Percentiles rank a stretch among this genome's conserved stretches.
These are phyloP conservation scores for Synergus japonicus DNA, from an alignment of 2,888 invertebrate species.

Conservation along the genomic window DNA sequence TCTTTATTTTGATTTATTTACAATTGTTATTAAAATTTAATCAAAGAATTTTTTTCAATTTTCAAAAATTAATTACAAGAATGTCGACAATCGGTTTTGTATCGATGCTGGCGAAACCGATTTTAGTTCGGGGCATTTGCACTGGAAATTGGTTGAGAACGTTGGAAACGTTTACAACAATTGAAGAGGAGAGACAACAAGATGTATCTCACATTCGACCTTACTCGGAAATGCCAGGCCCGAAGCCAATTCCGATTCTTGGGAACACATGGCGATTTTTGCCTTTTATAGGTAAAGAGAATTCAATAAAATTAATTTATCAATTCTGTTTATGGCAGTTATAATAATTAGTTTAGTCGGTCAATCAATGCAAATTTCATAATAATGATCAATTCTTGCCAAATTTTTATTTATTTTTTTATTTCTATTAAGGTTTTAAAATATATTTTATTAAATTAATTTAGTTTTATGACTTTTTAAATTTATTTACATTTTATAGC, in stretches of 20 bases:
- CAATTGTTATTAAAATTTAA: not conserved
- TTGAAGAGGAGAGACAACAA: conserved; percentile 45
- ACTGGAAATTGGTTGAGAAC: conserved; percentile 31
- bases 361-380: not conserved
- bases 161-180: conserved; percentile 48
- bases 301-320: not conserved
- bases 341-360: no score
- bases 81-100: conserved; percentile 20
- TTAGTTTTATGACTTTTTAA: no score
- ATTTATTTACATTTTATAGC: no score
- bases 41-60: not conserved
- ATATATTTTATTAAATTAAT: no score
- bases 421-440: not conserved
- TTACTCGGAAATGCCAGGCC: conserved; percentile 86
- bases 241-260: conserved; percentile 84
- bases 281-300: conserved; percentile 81
- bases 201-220: conserved; percentile 65
- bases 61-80: not conserved
- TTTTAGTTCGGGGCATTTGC: conserved; percentile 17
- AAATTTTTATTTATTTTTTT: conserved; percentile 25
- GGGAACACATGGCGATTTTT: conserved; percentile 91
- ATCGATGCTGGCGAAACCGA: not conserved
- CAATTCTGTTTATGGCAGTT: no score
- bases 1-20: no score
- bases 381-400: not conserved